Percentiles rank a stretch among this genome's conserved stretches.
Evolutionary conservation across 2,797 vertebrate genomes (phyloP).

Genomic region (Helarctos malayanus): DNA sequence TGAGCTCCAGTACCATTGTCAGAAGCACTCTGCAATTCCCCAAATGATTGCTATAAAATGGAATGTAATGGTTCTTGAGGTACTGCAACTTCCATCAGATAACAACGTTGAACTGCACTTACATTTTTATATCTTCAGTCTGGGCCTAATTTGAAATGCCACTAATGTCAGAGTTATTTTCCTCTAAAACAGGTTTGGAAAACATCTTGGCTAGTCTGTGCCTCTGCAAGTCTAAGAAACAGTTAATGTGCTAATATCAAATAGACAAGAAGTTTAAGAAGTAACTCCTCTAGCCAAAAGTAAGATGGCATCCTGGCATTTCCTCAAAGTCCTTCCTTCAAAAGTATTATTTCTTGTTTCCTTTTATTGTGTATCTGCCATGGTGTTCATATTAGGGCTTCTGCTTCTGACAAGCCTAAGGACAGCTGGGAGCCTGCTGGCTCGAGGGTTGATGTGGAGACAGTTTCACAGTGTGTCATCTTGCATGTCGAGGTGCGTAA

Average conservation of each 20-base stretch:
- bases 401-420: not conserved
- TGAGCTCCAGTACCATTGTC: not conserved
- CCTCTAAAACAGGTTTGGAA: constrained; percentile 5
- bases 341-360: not conserved
- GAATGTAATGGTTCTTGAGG: not conserved
- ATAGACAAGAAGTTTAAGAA: not conserved
- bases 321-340: not conserved
- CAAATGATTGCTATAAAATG: not conserved
- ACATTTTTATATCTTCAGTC: not conserved
- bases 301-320: not conserved
- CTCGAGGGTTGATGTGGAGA: not conserved
- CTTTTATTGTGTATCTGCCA: not conserved
- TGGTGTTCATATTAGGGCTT: constrained; percentile 43
- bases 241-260: not conserved
- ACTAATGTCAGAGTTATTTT: not conserved
- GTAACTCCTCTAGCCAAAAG: not conserved
- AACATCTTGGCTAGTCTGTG: not conserved
- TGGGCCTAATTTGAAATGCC: not conserved
- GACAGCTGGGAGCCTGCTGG: not conserved
- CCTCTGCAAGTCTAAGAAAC: not conserved
- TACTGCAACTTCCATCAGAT: not conserved
- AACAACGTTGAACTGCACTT: not conserved
- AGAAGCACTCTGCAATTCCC: not conserved
- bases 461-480: not conserved
- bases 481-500: not conserved